These are phyloP conservation scores for Melanotaenia maccullochi DNA, from an alignment of 2,797 vertebrate genomes.

Conservation along the genomic window DNA sequence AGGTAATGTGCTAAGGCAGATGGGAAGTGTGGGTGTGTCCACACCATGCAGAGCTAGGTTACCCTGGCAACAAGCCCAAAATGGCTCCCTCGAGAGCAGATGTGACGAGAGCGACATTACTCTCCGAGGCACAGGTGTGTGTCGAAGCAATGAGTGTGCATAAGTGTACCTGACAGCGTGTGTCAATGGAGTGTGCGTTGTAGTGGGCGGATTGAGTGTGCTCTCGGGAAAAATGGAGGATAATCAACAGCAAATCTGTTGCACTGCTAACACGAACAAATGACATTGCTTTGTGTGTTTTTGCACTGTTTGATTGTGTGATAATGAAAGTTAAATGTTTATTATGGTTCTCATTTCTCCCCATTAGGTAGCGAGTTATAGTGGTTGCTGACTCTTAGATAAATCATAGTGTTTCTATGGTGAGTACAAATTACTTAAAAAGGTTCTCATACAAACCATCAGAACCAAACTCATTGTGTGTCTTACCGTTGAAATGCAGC, in stretches of 20 bases:
- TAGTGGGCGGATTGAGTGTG: constrained; percentile 56
- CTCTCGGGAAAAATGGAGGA: constrained; percentile 64
- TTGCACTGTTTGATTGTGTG: constrained; percentile 37
- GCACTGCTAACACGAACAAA: constrained; percentile 54
- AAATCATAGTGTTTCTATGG: not conserved
- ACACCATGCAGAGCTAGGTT: constrained; percentile 65
- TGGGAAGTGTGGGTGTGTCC: constrained; percentile 80
- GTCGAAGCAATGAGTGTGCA: constrained; percentile 60
- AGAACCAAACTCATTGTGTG: not conserved
- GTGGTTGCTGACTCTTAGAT: constrained; percentile 5
- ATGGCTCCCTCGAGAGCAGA: constrained; percentile 73
- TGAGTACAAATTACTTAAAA: constrained; percentile 1
- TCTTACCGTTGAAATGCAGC: constrained; percentile 88
- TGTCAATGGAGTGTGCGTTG: constrained; percentile 61
- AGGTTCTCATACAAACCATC: not conserved
- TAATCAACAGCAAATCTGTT: constrained; percentile 73
- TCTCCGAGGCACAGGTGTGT: constrained; percentile 82
- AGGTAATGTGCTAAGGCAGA: constrained; percentile 61
- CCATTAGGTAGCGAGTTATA: constrained; percentile 10
- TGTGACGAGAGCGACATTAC: constrained; percentile 74
- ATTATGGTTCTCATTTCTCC: constrained; percentile 31
- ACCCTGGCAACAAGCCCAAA: constrained; percentile 81
- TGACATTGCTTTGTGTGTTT: constrained; percentile 41
- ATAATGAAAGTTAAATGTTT: constrained; percentile 53
- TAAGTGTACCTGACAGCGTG: constrained; percentile 60